These are phyloP conservation scores for Diadumene lineata DNA, from an alignment of 92 coral and sea anemone species.

Conservation along the genomic window DNA sequence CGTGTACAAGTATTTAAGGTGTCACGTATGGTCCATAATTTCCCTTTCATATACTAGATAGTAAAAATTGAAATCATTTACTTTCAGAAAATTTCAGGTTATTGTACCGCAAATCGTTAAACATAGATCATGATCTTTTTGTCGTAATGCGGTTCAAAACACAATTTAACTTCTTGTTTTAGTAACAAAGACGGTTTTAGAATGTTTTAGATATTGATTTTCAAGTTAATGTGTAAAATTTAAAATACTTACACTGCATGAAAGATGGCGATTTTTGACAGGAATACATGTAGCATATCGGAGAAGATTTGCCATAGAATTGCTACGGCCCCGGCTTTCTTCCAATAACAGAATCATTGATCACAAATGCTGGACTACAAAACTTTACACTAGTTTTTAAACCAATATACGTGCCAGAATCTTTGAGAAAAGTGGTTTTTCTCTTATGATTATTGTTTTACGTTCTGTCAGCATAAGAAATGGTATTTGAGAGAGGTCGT, in stretches of 20 bases:
- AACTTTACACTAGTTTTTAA: not conserved
- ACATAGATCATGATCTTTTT: too few relatives aligned
- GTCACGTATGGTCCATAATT: too few relatives aligned
- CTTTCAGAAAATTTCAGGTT: too few relatives aligned
- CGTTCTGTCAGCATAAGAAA: not conserved
- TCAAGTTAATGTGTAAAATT: too few relatives aligned
- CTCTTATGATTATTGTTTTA: not conserved
- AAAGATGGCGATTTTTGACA: not conserved
- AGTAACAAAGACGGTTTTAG: not conserved
- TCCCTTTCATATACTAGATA: too few relatives aligned
- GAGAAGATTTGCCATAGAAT: slow-evolving; percentile 19
- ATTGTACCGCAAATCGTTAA: too few relatives aligned
- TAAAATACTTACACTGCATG: not conserved
- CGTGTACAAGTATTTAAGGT: too few relatives aligned
- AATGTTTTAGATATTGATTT: too few relatives aligned
- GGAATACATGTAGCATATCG: slow-evolving; percentile 20
- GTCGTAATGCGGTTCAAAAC: too few relatives aligned
- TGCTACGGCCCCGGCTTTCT: slow-evolving; percentile 4
- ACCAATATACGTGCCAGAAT: not conserved
- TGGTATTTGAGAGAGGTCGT: not conserved
- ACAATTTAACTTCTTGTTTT: not conserved
- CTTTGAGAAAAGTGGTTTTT: not conserved
- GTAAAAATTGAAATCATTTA: too few relatives aligned
- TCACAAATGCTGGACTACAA: not conserved
- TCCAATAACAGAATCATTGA: slow-evolving; percentile 1